Evolutionary conservation across 1,140 invertebrate genomes (phyloP).

Genomic region (Temnothorax longispinosus): DNA sequence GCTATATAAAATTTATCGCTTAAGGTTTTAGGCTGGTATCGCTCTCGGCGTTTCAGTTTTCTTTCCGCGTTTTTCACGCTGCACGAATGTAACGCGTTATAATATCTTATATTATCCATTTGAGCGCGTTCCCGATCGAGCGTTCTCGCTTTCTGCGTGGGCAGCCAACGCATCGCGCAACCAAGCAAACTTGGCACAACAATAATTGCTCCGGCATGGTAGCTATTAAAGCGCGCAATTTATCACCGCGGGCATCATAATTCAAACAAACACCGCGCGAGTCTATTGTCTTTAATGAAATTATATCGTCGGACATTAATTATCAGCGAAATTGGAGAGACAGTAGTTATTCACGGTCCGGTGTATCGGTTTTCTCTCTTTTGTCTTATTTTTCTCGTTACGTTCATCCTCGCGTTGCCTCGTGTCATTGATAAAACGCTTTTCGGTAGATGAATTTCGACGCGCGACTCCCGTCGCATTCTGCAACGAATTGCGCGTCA

Average conservation of each 20-base stretch:
- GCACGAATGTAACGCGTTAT: background rate
- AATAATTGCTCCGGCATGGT: constrained; percentile 69
- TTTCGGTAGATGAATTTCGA: constrained; percentile 36
- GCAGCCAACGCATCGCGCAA: constrained; percentile 47
- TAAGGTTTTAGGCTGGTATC: background rate
- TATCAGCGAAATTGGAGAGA: constrained; percentile 51
- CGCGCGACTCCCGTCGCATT: background rate
- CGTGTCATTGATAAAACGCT: constrained; percentile 40
- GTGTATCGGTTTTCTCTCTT: background rate
- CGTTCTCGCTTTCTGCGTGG: constrained; percentile 67
- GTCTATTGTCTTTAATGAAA: constrained; percentile 68
- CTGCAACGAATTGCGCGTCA: background rate
- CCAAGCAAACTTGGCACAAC: constrained; percentile 42
- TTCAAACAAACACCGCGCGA: constrained; percentile 62
- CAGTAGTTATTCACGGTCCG: background rate
- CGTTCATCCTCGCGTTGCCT: background rate
- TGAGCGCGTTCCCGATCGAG: constrained; percentile 61
- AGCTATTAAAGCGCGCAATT: constrained; percentile 72
- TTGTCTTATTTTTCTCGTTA: constrained; percentile 27
- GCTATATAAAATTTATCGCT: background rate
- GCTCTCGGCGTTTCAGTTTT: background rate
- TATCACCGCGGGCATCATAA: constrained; percentile 69
- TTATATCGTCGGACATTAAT: constrained; percentile 61
- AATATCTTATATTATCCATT: constrained; percentile 48
- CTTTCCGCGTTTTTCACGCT: background rate